Evolutionary conservation across 1,140 invertebrate genomes (phyloP), one percentile per base, ranked within the genome.

Genomic region (Diachasmimorpha longicaudata): DNA sequence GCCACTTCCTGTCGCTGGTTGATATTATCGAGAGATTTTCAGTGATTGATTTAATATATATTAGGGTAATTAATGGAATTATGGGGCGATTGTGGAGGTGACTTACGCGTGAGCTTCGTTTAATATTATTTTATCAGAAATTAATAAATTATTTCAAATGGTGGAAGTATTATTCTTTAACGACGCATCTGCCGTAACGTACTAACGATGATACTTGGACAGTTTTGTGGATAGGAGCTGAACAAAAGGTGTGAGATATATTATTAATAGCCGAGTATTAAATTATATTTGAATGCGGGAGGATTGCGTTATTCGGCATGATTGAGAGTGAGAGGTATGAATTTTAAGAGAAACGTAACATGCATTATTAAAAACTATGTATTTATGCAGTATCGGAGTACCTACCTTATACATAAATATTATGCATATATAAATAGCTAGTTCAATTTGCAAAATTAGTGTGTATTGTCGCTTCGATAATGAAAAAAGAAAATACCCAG

Each of bases 371-470:
- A 73, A 55, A 76, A 81, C 81, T 84, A 85, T 85, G 85, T 83
- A 83, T 79, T 74, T 84, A 85, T 78, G 83, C 82, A 81, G 80
- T 84, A 87, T 84, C 84, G 72, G 80, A 82, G 83, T 84, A 85
- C 78, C 81, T 85, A 83, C 78, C 82, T 86, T 85, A 86, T 85
- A 86, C 68, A 80, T 78, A 72, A 80, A 81, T 82, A 81, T 83
- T 81, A 85, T 82, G 86, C 82, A 86, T 85, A 85, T 83, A 85
- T 83, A 85, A 80, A 86, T 86, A 86, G 82, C 77, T 86, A 88
- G 85, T 87, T 85, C 80, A 85, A 85, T 85, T 85, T 85, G 82
- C 84, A 86, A 83, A 87, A 81, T 85, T 87, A 88, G 84, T 87
- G 84, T 87, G 83, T 87, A 88, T 80, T 79, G 81, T 86, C 85